Conservation (phyloP, 2,888 invertebrate genomes). For the Drosophila paramelanica region DNA sequence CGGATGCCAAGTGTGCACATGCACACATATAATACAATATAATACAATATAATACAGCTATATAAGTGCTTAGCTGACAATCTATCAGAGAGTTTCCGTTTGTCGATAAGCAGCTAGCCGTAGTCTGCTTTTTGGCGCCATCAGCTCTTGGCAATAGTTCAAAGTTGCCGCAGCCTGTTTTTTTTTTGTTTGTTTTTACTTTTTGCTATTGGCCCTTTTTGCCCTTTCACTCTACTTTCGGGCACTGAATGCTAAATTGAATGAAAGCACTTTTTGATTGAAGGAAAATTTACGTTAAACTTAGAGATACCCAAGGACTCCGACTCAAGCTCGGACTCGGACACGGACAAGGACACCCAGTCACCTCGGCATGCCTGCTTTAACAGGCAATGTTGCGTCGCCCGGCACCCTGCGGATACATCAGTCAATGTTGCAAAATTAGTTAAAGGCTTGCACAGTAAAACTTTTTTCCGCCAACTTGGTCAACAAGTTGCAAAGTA, state of each 20-base stretch:
- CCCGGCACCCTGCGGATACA: slow-evolving; percentile 36
- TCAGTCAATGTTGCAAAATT: slow-evolving; percentile 74
- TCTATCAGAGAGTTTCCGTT: slow-evolving; percentile 55
- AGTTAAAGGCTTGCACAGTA: slow-evolving; percentile 61
- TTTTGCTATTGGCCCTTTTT: slow-evolving; percentile 6
- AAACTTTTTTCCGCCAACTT: slow-evolving; percentile 58
- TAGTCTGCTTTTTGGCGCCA: slow-evolving; percentile 65
- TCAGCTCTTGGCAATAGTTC: slow-evolving; percentile 72
- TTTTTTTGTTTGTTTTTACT: background rate
- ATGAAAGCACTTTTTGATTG: slow-evolving; percentile 79
- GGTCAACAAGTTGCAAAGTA: slow-evolving; percentile 68
- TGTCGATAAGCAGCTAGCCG: slow-evolving; percentile 47
- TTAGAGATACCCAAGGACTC: slow-evolving; percentile 41
- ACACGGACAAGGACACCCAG: slow-evolving; percentile 16
- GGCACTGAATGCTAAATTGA: slow-evolving; percentile 60
- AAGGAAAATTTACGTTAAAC: slow-evolving; percentile 75
- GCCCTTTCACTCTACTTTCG: slow-evolving; percentile 40
- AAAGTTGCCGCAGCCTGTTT: slow-evolving; percentile 55
- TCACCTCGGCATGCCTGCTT: slow-evolving; percentile 47
- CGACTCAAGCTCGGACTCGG: slow-evolving; percentile 5
- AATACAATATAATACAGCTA: slow-evolving; percentile 18
- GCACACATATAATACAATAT: background rate
- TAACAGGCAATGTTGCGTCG: slow-evolving; percentile 62
- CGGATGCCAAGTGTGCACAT: slow-evolving; percentile 20
- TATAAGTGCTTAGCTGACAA: slow-evolving; percentile 63